A percentile compares a stretch with the other conserved stretches of the same genome.
Conservation (phyloP, 1,140 invertebrate genomes). For the Orchesella cincta region DNA sequence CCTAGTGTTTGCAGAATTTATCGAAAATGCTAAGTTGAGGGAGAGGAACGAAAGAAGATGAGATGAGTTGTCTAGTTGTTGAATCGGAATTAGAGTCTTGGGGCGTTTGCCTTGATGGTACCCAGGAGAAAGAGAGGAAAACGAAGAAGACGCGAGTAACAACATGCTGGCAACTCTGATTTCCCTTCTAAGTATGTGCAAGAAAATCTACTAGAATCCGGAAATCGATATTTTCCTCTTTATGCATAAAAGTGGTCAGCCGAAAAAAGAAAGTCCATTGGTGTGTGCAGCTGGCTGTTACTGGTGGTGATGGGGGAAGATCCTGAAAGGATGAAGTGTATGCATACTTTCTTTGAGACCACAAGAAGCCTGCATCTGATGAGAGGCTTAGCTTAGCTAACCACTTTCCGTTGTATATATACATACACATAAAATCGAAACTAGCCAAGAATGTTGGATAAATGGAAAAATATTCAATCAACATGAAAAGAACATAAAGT, state of each 20-base stretch:
- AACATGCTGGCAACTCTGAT: constrained; percentile 9
- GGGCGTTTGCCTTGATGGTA: constrained; percentile 26
- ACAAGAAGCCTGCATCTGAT: no score
- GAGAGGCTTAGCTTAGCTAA: no score
- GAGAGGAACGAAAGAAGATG: not conserved
- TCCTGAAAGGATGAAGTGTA: no score
- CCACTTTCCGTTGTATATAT: no score
- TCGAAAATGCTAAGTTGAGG: not conserved
- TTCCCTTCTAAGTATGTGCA: not conserved
- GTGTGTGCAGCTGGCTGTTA: no score
- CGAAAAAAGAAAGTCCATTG: not conserved
- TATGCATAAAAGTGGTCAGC: constrained; percentile 20
- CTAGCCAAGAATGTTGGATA: no score
- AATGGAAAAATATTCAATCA: not conserved
- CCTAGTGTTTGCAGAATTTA: not conserved
- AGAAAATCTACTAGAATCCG: not conserved
- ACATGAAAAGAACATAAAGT: not conserved
- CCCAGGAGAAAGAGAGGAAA: constrained; percentile 13
- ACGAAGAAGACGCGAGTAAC: not conserved
- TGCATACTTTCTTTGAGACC: no score
- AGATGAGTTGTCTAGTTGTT: constrained; percentile 15
- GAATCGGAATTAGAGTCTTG: constrained; percentile 23
- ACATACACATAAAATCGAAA: no score
- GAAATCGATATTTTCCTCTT: constrained; percentile 27
- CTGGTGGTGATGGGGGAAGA: no score